Evolutionary conservation across 2,113 vertebrate species (phyloP).

Genomic region (Acrocephalus arundinaceus): DNA sequence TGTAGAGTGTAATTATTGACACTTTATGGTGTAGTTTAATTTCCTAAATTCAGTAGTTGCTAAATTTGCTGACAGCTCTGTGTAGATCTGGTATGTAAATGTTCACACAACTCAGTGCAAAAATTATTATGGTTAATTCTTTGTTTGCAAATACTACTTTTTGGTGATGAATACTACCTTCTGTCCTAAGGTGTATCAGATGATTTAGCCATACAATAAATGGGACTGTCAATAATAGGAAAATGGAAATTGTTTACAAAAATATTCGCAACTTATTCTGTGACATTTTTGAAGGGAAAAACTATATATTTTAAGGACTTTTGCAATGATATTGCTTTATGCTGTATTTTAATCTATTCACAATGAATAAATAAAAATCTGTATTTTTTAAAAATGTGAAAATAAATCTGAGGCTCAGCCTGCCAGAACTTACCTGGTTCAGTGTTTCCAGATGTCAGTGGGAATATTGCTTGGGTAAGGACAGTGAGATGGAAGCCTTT

Average conservation of each 20-base stretch:
- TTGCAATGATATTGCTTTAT: neutral
- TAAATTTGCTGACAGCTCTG: neutral
- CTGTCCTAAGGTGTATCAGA: neutral
- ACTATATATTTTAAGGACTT: neutral
- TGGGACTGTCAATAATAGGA: neutral
- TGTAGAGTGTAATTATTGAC: neutral
- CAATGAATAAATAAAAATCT: slow-evolving; percentile 54
- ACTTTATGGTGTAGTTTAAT: neutral
- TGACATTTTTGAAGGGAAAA: neutral
- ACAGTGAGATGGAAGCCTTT: neutral
- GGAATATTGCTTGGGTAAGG: neutral
- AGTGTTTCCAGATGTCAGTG: neutral
- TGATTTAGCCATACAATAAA: neutral
- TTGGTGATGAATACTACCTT: neutral
- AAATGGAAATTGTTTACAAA: slow-evolving; percentile 39
- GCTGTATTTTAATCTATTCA: slow-evolving; percentile 58
- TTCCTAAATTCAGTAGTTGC: neutral
- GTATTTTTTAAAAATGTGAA: slow-evolving; percentile 1
- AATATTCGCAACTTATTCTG: neutral
- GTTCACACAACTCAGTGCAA: neutral
- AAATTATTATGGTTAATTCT: neutral
- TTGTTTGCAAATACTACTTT: neutral
- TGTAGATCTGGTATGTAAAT: neutral
- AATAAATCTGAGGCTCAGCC: neutral
- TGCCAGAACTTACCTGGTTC: neutral